Percentiles rank a stretch among this genome's conserved stretches.
Evolutionary conservation across 30 jellyfish, hydroid and myxozoan genomes (phyloP).

Genomic region (Chironex yamaguchii): DNA sequence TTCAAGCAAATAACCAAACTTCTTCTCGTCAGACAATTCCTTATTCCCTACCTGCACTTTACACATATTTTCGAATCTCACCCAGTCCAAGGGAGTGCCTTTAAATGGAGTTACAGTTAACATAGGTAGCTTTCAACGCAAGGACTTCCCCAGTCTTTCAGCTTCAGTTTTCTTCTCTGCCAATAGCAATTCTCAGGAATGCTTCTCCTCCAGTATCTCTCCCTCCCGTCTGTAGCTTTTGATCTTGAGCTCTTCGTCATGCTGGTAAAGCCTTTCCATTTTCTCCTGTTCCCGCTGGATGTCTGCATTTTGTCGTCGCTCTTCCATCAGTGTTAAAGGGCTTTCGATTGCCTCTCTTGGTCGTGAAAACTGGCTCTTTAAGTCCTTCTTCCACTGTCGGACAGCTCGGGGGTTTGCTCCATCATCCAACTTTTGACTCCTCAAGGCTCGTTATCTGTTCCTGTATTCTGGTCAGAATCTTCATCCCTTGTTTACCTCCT

Average conservation of each 20-base stretch:
- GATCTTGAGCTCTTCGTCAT: no score
- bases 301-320: no score
- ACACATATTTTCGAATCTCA: constrained; percentile 32
- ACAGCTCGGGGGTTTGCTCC: constrained; percentile 35
- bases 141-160: not conserved
- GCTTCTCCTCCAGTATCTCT: no score
- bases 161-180: constrained; percentile 15
- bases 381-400: constrained; percentile 13
- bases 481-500: constrained; percentile 4
- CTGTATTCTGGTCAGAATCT: not conserved
- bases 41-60: constrained; percentile 23
- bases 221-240: no score
- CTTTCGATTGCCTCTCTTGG: no score
- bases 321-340: no score
- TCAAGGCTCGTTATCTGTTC: constrained; percentile 1
- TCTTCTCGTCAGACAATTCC: constrained; percentile 25
- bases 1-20: constrained; percentile 39
- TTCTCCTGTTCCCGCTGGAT: no score
- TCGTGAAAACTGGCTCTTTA: no score
- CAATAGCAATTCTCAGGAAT: no score
- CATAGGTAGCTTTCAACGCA: constrained; percentile 24
- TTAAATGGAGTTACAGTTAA: constrained; percentile 34
- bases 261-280: no score
- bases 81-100: constrained; percentile 47
- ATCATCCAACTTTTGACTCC: constrained; percentile 26